These are phyloP conservation scores for Sylvietta virens DNA, from an alignment of 2,113 vertebrate genomes.

Conservation along the genomic window DNA sequence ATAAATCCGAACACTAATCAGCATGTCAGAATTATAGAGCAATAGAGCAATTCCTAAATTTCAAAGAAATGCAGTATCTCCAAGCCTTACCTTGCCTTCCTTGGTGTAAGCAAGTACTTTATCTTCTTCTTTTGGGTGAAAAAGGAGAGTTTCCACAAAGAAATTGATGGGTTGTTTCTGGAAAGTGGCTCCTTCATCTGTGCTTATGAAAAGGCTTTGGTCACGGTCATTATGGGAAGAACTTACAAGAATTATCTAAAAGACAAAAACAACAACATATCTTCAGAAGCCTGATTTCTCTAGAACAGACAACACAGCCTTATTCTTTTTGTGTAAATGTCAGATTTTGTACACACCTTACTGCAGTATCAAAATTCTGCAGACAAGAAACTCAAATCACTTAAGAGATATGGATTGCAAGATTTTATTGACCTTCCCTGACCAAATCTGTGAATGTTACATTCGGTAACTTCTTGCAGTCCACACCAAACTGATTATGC, in stretches of 20 bases:
- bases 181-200: conserved; percentile 90
- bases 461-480: not conserved
- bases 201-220: conserved; percentile 92
- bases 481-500: not conserved
- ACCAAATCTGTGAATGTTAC: not conserved
- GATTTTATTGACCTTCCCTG: not conserved
- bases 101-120: conserved; percentile 91
- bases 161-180: conserved; percentile 86
- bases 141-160: conserved; percentile 85
- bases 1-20: not conserved
- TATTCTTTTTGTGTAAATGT: not conserved
- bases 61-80: not conserved
- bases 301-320: not conserved
- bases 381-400: not conserved
- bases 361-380: not conserved
- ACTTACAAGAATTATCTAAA: conserved; percentile 91
- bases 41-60: not conserved
- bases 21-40: not conserved
- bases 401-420: not conserved
- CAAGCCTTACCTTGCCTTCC: conserved; percentile 80
- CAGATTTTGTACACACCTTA: not conserved
- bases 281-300: not conserved
- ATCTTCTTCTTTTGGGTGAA: conserved; percentile 93
- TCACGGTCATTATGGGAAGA: conserved; percentile 88
- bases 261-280: not conserved